phyloP scores from a whole-genome alignment of 2,888 invertebrate genomes.

The Sympetrum striolatum region DNA sequence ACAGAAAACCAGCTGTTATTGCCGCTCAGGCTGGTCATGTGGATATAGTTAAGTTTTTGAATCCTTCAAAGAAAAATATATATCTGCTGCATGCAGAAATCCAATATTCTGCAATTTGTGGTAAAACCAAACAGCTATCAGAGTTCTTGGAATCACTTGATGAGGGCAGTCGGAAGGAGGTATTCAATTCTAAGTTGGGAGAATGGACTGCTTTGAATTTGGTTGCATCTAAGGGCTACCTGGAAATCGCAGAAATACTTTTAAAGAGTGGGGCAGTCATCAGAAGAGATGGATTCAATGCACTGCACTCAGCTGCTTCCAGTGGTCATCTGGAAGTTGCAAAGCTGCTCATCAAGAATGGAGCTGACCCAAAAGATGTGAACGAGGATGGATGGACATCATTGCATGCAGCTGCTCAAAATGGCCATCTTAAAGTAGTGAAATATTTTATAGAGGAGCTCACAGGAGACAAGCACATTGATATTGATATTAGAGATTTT shows the following conservation, averaged over 20 bases:
- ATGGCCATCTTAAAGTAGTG: not conserved
- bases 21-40: not conserved
- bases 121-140: not conserved
- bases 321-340: not conserved
- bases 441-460: not conserved
- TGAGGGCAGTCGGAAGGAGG: not conserved
- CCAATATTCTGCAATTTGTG: not conserved
- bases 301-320: not conserved
- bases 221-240: not conserved
- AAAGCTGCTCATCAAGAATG: not conserved
- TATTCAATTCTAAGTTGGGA: not conserved
- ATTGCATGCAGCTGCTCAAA: not conserved
- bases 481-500: not conserved
- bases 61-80: not conserved
- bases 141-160: not conserved
- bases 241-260: not conserved
- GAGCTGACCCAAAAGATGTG: not conserved
- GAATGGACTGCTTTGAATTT: not conserved
- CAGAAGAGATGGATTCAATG: not conserved
- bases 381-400: not conserved
- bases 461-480: not conserved
- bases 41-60: not conserved
- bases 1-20: not conserved
- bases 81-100: not conserved
- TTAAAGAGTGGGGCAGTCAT: not conserved